Evolutionary conservation across 1,140 invertebrate genomes (phyloP).

Genomic region (Heterodera carotae): DNA sequence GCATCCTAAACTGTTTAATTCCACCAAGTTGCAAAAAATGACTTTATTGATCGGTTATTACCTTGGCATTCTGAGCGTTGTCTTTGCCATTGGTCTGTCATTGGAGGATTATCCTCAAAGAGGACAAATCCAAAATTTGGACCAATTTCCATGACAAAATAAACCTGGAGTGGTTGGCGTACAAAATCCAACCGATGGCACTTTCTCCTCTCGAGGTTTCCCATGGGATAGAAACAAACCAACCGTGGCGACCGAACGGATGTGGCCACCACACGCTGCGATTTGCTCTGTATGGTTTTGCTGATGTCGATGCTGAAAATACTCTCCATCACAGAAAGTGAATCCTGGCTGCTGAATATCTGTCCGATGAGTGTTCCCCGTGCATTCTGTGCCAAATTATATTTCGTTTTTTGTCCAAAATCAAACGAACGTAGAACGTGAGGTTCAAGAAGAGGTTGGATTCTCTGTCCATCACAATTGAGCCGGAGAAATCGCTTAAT

Average conservation of each 20-base stretch:
- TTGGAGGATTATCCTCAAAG: slow-evolving; percentile 21
- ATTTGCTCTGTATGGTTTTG: slow-evolving; percentile 7
- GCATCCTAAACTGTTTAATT: slow-evolving; percentile 25
- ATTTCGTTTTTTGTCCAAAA: neutral
- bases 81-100: slow-evolving; percentile 21
- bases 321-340: slow-evolving; percentile 37
- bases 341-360: slow-evolving; percentile 45
- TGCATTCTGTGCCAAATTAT: slow-evolving; percentile 35
- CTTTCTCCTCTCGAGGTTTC: slow-evolving; percentile 41
- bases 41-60: neutral
- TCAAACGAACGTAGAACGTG: slow-evolving; percentile 49
- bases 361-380: slow-evolving; percentile 54
- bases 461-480: slow-evolving; percentile 53
- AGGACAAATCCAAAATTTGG: neutral
- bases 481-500: slow-evolving; percentile 48
- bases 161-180: slow-evolving; percentile 34
- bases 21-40: neutral
- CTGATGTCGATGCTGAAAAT: slow-evolving; percentile 43
- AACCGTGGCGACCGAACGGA: slow-evolving; percentile 34
- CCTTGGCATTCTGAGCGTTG: slow-evolving; percentile 18
- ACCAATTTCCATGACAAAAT: neutral
- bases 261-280: slow-evolving; percentile 32
- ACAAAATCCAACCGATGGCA: slow-evolving; percentile 51
- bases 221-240: slow-evolving; percentile 55
- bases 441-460: slow-evolving; percentile 58